Base-by-base conservation (phyloP, 2,797 vertebrate species). In the Lindbergichthys nudifrons region DNA sequence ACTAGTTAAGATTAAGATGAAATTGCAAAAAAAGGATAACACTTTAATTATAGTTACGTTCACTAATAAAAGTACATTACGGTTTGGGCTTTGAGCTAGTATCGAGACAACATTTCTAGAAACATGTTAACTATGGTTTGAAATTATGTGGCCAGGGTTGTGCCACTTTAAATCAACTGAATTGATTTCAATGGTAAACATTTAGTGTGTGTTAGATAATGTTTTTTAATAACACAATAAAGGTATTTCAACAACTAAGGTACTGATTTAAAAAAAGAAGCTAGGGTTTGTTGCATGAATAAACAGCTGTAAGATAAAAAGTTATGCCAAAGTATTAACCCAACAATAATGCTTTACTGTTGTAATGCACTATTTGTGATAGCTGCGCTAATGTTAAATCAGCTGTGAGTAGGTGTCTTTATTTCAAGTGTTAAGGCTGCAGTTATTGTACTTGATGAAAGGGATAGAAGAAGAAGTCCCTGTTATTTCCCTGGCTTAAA, bases 401-500 rank as follows among this genome's bases (percentile, higher is more conserved):
- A 39, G 51, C 23, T 52, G 26, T 53, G 18, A 62, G 43, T 42
- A 4, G 8, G 39, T 15, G 36, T 26, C 19, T 70, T 67, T 64
- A 42, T 30, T 68, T 56, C 3, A 53, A 15, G 15, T 74, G 14
- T 15, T 32, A 36, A 51, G 36, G 10, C 58, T 10, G 4, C 4
- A n/a, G 1, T 2, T 1, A 10, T 41, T 58, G 58, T 41, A 23
- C 39, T 19, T 47, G 10, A 42, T 39, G 21, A 48, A 65, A 10
- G 1, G 9, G 32, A 36, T 36, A 9, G 32, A 30, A 10, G 5
- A 30, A 11, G 10, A 56, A 45, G 56, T 21, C 48, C 30, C 4
- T 9, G 10, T 80, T 39, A 46, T 30, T 16, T 56, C 2, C 16
- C 47, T 42, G 53, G 32, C 36, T 65, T 65, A 52, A 63, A 47